phyloP scores from a whole-genome alignment of 1,140 invertebrate species.

The Sesamia nonagrioides region DNA sequence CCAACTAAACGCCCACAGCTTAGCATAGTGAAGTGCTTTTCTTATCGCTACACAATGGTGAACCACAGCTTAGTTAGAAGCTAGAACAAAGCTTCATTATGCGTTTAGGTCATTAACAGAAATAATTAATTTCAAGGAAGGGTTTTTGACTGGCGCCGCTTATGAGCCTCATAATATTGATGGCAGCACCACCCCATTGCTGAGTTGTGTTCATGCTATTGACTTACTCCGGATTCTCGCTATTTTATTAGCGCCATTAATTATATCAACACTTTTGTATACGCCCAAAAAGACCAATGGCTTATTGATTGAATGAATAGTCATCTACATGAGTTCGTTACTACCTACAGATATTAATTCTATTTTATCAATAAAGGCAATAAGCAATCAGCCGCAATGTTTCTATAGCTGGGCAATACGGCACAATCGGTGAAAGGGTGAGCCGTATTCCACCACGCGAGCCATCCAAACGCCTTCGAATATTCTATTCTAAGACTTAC shows the following conservation, averaged over 20 bases:
- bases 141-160: constrained; percentile 64
- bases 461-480: no score
- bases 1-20: constrained; percentile 52
- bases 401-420: no score
- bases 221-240: constrained; percentile 30
- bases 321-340: neutral
- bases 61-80: constrained; percentile 57
- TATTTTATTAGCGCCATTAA: constrained; percentile 12
- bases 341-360: neutral
- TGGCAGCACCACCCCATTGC: constrained; percentile 48
- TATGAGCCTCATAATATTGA: constrained; percentile 71
- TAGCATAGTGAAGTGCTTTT: constrained; percentile 61
- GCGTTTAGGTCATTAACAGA: constrained; percentile 76
- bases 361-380: neutral
- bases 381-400: no score
- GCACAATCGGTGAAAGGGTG: no score
- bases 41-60: constrained; percentile 66
- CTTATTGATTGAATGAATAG: neutral
- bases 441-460: no score
- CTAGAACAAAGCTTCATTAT: constrained; percentile 78
- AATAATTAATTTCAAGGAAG: constrained; percentile 75
- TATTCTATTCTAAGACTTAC: no score
- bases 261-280: neutral
- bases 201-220: constrained; percentile 56
- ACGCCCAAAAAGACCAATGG: neutral